Evolutionary conservation across 2,797 vertebrate species (phyloP).

Genomic region (Prunella strophiata): DNA sequence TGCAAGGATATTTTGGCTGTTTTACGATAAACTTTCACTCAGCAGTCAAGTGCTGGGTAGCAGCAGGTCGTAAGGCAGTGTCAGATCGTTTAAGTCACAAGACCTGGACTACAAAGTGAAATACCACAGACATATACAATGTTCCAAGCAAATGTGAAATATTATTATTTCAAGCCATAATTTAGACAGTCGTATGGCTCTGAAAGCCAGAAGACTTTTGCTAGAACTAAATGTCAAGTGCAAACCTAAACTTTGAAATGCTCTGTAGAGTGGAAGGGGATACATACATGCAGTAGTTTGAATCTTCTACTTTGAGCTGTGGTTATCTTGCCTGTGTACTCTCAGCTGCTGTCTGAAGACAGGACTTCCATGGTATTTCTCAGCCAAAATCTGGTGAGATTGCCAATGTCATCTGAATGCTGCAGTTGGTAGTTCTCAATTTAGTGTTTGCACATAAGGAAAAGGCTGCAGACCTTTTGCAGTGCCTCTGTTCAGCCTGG

Average conservation of each 20-base stretch:
- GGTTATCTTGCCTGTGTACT: not conserved
- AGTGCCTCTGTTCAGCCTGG: not conserved
- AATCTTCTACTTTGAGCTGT: not conserved
- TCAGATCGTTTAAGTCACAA: slow-evolving; percentile 75
- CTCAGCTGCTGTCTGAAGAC: not conserved
- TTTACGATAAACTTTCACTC: slow-evolving; percentile 66
- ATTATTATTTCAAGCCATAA: slow-evolving; percentile 73
- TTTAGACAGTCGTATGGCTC: slow-evolving; percentile 38
- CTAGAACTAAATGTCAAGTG: not conserved
- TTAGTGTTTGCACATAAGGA: not conserved
- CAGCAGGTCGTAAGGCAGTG: slow-evolving; percentile 79
- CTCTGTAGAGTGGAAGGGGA: not conserved
- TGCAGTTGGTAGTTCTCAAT: not conserved
- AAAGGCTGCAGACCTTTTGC: not conserved
- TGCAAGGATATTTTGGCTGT: slow-evolving; percentile 39
- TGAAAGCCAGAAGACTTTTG: slow-evolving; percentile 1
- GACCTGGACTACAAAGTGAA: slow-evolving; percentile 78
- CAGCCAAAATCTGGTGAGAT: not conserved
- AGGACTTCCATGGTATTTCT: not conserved
- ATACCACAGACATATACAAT: slow-evolving; percentile 78
- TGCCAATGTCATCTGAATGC: not conserved
- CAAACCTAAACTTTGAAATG: not conserved
- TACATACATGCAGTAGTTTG: not conserved
- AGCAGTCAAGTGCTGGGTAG: slow-evolving; percentile 65
- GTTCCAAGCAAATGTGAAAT: slow-evolving; percentile 80